Conservation (phyloP, 2,797 vertebrate genomes). For the Enteromius paludinosus region DNA sequence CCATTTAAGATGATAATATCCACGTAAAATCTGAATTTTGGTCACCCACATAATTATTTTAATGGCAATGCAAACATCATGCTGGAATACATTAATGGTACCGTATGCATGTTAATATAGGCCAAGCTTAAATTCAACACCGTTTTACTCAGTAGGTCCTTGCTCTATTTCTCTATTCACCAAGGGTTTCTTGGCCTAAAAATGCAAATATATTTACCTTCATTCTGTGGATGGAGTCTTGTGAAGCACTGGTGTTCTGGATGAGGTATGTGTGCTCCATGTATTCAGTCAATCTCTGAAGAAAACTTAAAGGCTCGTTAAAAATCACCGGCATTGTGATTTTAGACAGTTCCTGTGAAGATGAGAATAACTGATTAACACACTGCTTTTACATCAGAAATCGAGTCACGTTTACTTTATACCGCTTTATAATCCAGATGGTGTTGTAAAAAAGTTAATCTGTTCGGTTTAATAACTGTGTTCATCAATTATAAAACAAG, state of each 20-base stretch:
- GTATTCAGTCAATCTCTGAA: conserved; percentile 94
- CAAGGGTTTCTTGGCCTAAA: conserved; percentile 2
- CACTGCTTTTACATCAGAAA: not conserved
- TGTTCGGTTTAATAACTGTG: not conserved
- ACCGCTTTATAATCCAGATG: not conserved
- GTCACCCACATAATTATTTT: not conserved
- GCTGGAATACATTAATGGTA: not conserved
- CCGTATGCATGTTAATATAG: not conserved
- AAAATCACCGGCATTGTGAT: conserved; percentile 98
- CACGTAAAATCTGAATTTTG: not conserved
- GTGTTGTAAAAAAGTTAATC: not conserved
- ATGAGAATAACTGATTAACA: not conserved
- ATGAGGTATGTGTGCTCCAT: conserved; percentile 99
- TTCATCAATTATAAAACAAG: not conserved
- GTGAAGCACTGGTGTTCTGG: conserved; percentile 88
- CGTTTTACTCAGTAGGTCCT: not conserved
- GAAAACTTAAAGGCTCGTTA: conserved; percentile 97
- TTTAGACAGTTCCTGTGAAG: conserved; percentile 92
- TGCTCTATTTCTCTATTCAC: conserved; percentile 5
- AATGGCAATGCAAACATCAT: not conserved
- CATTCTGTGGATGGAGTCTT: conserved; percentile 91
- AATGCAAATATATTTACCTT: conserved; percentile 79
- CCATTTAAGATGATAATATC: not conserved
- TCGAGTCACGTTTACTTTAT: not conserved
- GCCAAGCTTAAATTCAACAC: not conserved